Percentiles rank a stretch among this genome's conserved stretches.
Conservation (phyloP, 2,888 invertebrate species). For the Eilema griseolum region DNA sequence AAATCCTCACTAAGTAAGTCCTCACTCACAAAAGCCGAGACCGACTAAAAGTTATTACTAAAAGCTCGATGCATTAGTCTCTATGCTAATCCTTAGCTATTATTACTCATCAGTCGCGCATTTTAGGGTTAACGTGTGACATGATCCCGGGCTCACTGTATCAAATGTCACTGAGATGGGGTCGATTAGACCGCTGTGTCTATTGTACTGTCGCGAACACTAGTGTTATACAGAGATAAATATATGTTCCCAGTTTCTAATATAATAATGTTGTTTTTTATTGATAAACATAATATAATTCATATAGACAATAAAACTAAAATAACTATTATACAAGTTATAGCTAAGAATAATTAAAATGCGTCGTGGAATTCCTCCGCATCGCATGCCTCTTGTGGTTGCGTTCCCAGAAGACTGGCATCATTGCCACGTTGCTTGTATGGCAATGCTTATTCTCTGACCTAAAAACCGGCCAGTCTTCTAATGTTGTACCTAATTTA, state of each 20-base stretch:
- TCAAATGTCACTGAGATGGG: constrained; percentile 78
- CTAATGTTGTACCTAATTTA: no score
- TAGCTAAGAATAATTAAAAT: no score
- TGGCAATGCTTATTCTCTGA: no score
- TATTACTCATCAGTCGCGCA: constrained; percentile 74
- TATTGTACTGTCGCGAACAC: constrained; percentile 45
- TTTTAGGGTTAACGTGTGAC: constrained; percentile 79
- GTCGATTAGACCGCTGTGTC: constrained; percentile 65
- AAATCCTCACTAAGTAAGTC: no score
- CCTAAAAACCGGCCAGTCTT: no score
- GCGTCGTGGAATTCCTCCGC: no score
- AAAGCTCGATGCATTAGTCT: constrained; percentile 49
- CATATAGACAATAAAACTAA: no score
- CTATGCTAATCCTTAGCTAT: constrained; percentile 75
- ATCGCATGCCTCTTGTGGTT: no score
- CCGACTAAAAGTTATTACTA: constrained; percentile 39
- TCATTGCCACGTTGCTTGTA: no score
- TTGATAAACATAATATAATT: no score
- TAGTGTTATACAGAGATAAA: background rate
- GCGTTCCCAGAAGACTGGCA: no score
- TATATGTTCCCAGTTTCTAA: background rate
- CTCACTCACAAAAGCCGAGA: constrained; percentile 16
- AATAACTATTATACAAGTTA: no score
- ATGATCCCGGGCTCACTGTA: constrained; percentile 71
- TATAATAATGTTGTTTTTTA: background rate